Base-by-base conservation (phyloP, 1,140 invertebrate genomes). In the Drosophila nigrodunni region DNA sequence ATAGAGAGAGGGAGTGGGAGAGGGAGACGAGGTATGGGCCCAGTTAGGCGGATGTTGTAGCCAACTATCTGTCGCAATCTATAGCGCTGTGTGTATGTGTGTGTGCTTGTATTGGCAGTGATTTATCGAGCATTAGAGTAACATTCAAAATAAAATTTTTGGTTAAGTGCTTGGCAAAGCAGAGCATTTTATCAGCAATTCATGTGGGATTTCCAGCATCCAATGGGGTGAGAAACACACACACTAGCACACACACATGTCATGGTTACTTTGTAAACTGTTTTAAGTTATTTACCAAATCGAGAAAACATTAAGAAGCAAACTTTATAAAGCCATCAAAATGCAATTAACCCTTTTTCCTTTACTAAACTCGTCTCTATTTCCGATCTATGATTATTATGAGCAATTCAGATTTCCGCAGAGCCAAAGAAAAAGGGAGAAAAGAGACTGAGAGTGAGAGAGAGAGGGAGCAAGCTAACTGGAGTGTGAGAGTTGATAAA, bases 61-160 rank as follows among this genome's bases (percentile, higher is more conserved):
- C 72, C 83, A 88, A 87, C 83, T 87, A 88, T 80, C 52, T 69
- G 57, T 74, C 62, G 72, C 70, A 73, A 73, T 64, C 50, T 74
- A 21, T 49, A 15, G 54, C 10, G 30, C 11, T 15, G 18, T 58
- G 34, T 52, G 25, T 46, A 10, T 43, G 8, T 66, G 37, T 70
- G 37, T 66, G 44, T 61, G 50, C 55, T 39, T 72, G 64, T 70
- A 65, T 46, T 59, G 52, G 44, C 60, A 66, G 74, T 89, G 70
- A 88, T 88, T 88, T 88, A 88, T 88, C 80, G 86, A 88, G 67
- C 78, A 88, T 88, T 88, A 85, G 85, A 85, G 85, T 55, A 89
- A 80, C 64, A 88, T 89, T 80, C 80, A 89, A 89, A 89, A 88
- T 88, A 88, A 66, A 88, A 89, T 88, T 78, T 80, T 74, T 61